phyloP scores from a whole-genome alignment of 2,888 invertebrate genomes.

The Horisme vitalbata region DNA sequence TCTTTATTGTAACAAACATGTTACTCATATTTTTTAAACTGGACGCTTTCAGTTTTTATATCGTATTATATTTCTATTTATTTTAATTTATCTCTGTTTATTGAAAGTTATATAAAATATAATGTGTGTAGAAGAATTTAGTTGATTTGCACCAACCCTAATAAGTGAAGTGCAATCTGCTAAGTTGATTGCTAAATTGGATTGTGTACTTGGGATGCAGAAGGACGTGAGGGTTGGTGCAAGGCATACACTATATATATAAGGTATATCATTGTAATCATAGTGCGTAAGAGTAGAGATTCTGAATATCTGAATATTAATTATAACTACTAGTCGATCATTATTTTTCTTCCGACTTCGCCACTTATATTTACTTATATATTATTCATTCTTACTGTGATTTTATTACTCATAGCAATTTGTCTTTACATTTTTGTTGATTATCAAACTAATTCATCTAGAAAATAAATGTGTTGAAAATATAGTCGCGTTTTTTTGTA shows the following conservation, averaged over 20 bases:
- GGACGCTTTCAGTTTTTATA: no score
- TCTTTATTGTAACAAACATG: no score
- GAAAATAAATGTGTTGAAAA: conserved; percentile 17
- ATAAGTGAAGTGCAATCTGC: no score
- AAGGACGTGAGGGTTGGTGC: not conserved
- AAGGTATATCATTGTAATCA: conserved; percentile 5
- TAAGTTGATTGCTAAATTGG: no score
- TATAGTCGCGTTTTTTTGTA: not conserved
- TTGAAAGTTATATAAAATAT: not conserved
- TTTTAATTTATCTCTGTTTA: conserved; percentile 1
- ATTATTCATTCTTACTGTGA: conserved; percentile 27
- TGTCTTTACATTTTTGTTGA: conserved; percentile 9
- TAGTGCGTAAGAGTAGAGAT: conserved; percentile 14
- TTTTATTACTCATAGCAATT: conserved; percentile 28
- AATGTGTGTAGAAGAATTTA: not conserved
- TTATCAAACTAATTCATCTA: conserved; percentile 1
- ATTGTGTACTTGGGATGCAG: no score
- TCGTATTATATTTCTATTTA: no score
- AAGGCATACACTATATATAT: not conserved
- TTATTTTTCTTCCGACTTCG: conserved; percentile 7
- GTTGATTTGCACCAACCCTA: not conserved
- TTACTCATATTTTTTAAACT: no score
- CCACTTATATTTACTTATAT: not conserved
- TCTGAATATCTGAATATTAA: not conserved
- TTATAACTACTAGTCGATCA: conserved; percentile 13